Base-by-base conservation (phyloP, 2,888 invertebrate genomes). In the Drosophila seclusa region DNA sequence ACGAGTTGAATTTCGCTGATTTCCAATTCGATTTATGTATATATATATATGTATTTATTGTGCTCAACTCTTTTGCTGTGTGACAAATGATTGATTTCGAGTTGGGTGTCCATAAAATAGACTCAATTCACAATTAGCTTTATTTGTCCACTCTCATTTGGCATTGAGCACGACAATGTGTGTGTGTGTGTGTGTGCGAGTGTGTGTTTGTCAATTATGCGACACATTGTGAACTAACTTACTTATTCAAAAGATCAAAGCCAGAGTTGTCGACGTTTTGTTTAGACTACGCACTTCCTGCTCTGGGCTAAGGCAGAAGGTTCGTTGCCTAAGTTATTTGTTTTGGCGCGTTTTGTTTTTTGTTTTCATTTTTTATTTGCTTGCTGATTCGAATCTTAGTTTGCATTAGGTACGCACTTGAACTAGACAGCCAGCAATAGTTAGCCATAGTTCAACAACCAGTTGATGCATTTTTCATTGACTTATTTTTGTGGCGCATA, bases 11-110 rank as follows among this genome's bases (percentile, higher is more conserved):
- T 32, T 71, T 82, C 58, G 75, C 42, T 31, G 45, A 45, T 45
- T 45, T 45, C 45, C 24, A 45, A 45, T 45, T 45, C 8, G 45
- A 45, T 45, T 45, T 16, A 21, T 42, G n/a, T 11, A 42, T 21
- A 1, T 13, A 42, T 21, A 1, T 13, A 21, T 45, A 45, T 16
- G 24, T 16, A 4, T 8, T 24, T 4, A 16, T 24, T 45, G 24
- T 24, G 16, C 24, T 45, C 16, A 24, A 24, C 16, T 45, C 45
- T 45, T 45, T 24, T 16, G 31, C 34, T 68, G 32, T 68, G 32
- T 71, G 82, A 78, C 87, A 84, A 72, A 72, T 84, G 89, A 84
- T 89, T 89, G 87, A 84, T 89, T 64, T 73, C 72, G 73, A 64
- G 58, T 36, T 58, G 50, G 67, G 34, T 62, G 50, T 53, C 49